Percentiles rank a stretch among this genome's conserved stretches.
These are phyloP conservation scores for Oncorhynchus nerka DNA, from an alignment of 2,113 vertebrate genomes.

Conservation along the genomic window DNA sequence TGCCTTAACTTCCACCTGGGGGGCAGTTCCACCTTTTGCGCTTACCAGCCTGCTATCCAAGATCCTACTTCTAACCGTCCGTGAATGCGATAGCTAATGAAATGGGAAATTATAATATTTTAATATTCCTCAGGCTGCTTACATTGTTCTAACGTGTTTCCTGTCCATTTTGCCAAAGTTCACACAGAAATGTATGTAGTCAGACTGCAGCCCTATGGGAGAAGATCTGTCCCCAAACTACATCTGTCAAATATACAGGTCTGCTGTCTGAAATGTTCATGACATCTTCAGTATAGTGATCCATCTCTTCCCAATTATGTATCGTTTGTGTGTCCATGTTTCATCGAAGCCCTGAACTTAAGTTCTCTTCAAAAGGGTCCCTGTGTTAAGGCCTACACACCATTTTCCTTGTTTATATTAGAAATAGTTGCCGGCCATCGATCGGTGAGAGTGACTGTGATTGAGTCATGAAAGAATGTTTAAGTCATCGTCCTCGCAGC, in stretches of 20 bases:
- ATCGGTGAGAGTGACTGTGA: too few species aligned
- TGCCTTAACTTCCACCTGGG: neutral
- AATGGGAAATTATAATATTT: neutral
- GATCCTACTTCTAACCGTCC: neutral
- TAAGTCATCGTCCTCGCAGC: too few species aligned
- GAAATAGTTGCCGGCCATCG: too few species aligned
- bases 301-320: too few species aligned
- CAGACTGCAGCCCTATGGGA: neutral
- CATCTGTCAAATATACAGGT: neutral
- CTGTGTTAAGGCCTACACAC: too few species aligned
- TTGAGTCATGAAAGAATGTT: neutral
- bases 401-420: too few species aligned
- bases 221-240: neutral
- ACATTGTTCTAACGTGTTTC: neutral
- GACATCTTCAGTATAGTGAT: too few species aligned
- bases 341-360: too few species aligned
- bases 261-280: too few species aligned
- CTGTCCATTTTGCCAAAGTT: neutral
- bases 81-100: neutral
- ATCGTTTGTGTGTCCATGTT: too few species aligned
- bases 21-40: neutral
- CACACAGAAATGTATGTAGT: neutral
- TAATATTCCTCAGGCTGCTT: neutral
- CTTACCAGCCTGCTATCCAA: conserved; percentile 5
- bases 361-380: too few species aligned